phyloP scores from a whole-genome alignment of 2,113 vertebrate genomes.

The Scytalopus superciliaris region DNA sequence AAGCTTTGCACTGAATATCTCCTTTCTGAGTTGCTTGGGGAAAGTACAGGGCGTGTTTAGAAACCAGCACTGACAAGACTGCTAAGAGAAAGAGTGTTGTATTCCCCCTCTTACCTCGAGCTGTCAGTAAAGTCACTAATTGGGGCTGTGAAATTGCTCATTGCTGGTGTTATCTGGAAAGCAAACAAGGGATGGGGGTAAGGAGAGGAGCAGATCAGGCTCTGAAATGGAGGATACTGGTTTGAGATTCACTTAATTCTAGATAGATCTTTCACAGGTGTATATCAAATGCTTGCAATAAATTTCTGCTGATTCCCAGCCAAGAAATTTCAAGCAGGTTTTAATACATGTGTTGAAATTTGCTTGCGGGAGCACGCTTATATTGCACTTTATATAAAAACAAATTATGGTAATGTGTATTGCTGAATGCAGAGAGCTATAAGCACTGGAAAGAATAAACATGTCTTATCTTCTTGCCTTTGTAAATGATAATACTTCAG shows the following conservation, averaged over 20 bases:
- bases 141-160: not conserved
- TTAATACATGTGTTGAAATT: not conserved
- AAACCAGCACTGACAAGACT: not conserved
- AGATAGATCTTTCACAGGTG: not conserved
- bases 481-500: not conserved
- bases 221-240: not conserved
- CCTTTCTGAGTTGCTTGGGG: not conserved
- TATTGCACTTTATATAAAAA: not conserved
- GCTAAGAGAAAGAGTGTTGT: not conserved
- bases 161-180: not conserved
- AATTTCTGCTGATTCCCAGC: not conserved
- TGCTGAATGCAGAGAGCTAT: not conserved
- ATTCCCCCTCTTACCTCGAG: not conserved
- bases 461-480: not conserved
- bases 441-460: not conserved
- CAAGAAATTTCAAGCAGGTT: not conserved
- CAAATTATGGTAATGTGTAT: not conserved
- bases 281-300: not conserved
- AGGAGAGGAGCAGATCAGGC: not conserved
- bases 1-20: not conserved
- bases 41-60: not conserved
- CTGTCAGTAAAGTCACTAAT: not conserved
- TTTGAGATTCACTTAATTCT: not conserved
- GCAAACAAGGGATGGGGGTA: not conserved
- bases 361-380: not conserved